Evolutionary conservation across 2,888 invertebrate genomes (phyloP), one percentile per base, ranked within the genome.

Genomic region (Odontocerum albicorne): DNA sequence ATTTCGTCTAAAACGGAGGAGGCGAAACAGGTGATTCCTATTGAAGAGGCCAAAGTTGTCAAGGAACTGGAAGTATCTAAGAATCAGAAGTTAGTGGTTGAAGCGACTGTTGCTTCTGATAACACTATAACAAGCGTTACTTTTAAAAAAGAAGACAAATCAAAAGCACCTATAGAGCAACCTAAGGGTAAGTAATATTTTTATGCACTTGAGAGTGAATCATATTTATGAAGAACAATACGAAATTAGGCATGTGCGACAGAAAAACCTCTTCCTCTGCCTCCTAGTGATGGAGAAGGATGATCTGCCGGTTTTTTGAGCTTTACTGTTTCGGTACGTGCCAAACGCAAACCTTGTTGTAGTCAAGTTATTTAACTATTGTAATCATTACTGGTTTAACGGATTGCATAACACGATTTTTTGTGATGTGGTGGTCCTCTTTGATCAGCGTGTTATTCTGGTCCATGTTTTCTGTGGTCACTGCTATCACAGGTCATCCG

Each of bases 61-160:
- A 58, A 59, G 33, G 50, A 55, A 21, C 16, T 61, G 6, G 57
- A 61, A 32, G 27, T 61, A 2, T 31, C 50, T 8, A 55, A 47
- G 12, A 55, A 51, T 10, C 54, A 53, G 39, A 61, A 57, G 36
- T 20, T 61, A 4, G 32, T 52, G 6, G 46, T 56, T 2, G 54
- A 59, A 49, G 61, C 59, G 6, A 49, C 35, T 13, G 36, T 57
- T 13, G 59, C 38, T 27, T 13, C 33, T 10, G 57, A 61, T 45
- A 49, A 50, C 1, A 52, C 42, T 4, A 57, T 59, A 8, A 55
- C 53, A 2, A 55, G 42, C 32, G 49, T 61, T 6, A 57, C 59
- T 7, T 43, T 61, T 33, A 61, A 46, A 15, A 59, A 56, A 39
- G 52, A 49, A 39, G 33, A 33, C 12, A 17, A 20, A 21, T 4